Evolutionary conservation across 2,113 vertebrate species (phyloP).

Genomic region (Trochalopteron elliotii): DNA sequence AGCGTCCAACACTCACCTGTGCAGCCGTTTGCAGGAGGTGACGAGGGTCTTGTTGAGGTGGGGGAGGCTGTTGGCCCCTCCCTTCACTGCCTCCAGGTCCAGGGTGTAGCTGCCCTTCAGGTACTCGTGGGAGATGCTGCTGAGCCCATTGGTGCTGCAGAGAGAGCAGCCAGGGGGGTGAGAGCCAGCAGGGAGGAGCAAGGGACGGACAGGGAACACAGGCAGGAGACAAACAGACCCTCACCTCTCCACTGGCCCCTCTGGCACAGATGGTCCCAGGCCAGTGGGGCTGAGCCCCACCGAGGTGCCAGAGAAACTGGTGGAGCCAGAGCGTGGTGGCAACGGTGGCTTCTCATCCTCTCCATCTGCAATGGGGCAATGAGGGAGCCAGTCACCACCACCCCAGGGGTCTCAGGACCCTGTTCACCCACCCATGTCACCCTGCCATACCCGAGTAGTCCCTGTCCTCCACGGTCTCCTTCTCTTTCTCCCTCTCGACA

Average conservation of each 20-base stretch:
- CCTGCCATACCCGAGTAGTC: conserved; percentile 86
- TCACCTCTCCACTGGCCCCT: conserved; percentile 83
- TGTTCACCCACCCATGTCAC: accelerated
- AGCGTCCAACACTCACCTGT: conserved; percentile 70
- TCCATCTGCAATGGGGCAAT: conserved; percentile 78
- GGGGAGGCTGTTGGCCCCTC: conserved; percentile 86
- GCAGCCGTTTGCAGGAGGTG: conserved; percentile 89
- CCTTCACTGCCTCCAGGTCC: conserved; percentile 91
- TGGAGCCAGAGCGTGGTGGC: conserved; percentile 88
- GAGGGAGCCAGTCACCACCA: accelerated
- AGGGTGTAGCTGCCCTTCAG: conserved; percentile 93
- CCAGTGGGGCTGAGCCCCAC: conserved; percentile 17
- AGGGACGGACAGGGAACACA: too few relatives aligned
- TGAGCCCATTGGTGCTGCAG: conserved; percentile 82
- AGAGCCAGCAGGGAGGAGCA: not conserved
- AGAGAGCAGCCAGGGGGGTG: not conserved
- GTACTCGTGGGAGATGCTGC: conserved; percentile 90
- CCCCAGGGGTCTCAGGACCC: not conserved
- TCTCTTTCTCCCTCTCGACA: conserved; percentile 86
- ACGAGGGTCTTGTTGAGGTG: conserved; percentile 92
- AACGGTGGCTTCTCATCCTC: conserved; percentile 94
- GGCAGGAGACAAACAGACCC: not conserved
- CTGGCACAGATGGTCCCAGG: conserved; percentile 33
- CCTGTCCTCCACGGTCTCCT: conserved; percentile 82
- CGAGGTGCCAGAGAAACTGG: conserved; percentile 71